Evolutionary conservation across 2,797 vertebrate species (phyloP).

Genomic region (Thripadectes ignobilis): DNA sequence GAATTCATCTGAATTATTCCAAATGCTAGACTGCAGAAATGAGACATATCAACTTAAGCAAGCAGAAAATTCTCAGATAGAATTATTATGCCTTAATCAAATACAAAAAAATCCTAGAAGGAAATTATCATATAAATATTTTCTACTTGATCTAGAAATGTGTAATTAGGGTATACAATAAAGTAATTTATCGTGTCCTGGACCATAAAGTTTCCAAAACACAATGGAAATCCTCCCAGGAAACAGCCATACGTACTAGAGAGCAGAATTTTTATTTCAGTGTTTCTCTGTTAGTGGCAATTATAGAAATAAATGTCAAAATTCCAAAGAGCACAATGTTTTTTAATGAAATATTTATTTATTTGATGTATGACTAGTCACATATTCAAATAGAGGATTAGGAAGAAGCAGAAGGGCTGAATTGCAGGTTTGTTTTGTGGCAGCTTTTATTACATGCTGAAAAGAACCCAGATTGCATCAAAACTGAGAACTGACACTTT

Average conservation of each 20-base stretch:
- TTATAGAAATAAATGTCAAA: background rate
- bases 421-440: background rate
- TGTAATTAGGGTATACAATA: background rate
- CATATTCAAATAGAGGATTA: background rate
- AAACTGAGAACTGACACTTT: background rate
- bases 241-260: background rate
- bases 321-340: accelerated
- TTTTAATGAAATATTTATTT: background rate
- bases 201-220: background rate
- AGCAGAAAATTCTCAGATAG: background rate
- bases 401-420: background rate
- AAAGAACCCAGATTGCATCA: background rate
- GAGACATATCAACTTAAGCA: background rate
- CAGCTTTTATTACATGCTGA: background rate
- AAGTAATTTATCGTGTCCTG: background rate
- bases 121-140: background rate
- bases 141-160: background rate
- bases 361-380: background rate
- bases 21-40: background rate
- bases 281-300: background rate
- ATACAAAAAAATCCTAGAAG: background rate
- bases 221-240: background rate
- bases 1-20: background rate
- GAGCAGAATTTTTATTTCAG: background rate
- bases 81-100: background rate